These are phyloP conservation scores for Mallateleia sp. DNA, from an alignment of 2,888 invertebrate species.

Conservation along the genomic window DNA sequence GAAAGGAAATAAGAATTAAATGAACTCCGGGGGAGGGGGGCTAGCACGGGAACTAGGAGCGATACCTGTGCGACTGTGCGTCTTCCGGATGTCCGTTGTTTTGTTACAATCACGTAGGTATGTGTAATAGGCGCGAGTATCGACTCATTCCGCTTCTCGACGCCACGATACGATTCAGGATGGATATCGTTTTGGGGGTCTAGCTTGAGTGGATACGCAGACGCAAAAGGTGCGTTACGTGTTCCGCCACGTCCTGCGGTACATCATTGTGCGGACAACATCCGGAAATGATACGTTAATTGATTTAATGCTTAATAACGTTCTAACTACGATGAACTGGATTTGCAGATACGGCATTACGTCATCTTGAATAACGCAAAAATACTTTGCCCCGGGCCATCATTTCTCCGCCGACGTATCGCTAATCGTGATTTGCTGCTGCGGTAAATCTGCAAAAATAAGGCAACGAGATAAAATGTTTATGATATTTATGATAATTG, in stretches of 20 bases:
- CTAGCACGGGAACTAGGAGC: conserved; percentile 84
- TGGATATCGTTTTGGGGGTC: conserved; percentile 85
- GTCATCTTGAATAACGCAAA: conserved; percentile 56
- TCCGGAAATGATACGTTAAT: conserved; percentile 87
- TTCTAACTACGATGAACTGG: conserved; percentile 73
- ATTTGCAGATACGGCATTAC: conserved; percentile 56
- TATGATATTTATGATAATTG: too few relatives aligned
- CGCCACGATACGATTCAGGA: conserved; percentile 86
- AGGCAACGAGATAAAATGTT: too few relatives aligned
- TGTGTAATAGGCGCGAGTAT: conserved; percentile 79
- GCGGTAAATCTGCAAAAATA: too few relatives aligned
- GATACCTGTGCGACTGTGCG: conserved; percentile 90
- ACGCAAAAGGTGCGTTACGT: conserved; percentile 86
- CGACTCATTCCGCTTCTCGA: conserved; percentile 79
- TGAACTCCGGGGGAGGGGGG: conserved; percentile 33
- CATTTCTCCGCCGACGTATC: conserved; percentile 36
- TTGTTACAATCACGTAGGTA: conserved; percentile 89
- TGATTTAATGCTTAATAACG: conserved; percentile 80
- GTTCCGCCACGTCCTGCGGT: conserved; percentile 83
- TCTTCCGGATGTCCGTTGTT: conserved; percentile 90
- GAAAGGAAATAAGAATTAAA: conserved; percentile 77
- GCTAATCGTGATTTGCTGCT: conserved; percentile 20
- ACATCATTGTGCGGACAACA: conserved; percentile 80
- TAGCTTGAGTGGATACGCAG: conserved; percentile 85
- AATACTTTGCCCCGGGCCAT: conserved; percentile 29